A percentile compares a stretch with the other conserved stretches of the same genome.
These are phyloP conservation scores for Xiphophorus maculatus DNA, from an alignment of 2,113 vertebrate species.

Conservation along the genomic window DNA sequence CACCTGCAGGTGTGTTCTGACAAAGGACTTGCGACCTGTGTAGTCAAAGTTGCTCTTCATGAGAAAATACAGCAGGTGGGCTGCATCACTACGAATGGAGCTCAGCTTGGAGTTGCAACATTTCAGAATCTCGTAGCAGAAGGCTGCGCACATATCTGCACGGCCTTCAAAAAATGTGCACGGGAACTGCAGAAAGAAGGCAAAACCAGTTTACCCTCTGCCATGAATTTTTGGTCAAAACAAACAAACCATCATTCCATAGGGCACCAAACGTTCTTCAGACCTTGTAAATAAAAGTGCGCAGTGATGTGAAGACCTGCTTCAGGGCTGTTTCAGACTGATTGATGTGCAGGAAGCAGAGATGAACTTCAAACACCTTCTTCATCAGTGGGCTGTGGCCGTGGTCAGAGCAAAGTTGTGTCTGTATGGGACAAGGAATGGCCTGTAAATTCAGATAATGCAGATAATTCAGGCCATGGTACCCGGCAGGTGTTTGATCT, in stretches of 20 bases:
- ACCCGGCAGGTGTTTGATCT: background rate
- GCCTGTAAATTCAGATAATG: background rate
- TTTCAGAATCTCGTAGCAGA: slow-evolving; percentile 98
- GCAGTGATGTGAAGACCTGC: slow-evolving; percentile 93
- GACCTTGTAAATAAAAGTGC: slow-evolving; percentile 96
- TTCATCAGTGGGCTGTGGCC: slow-evolving; percentile 98
- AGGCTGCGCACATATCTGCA: slow-evolving; percentile 95
- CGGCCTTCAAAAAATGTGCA: slow-evolving; percentile 96
- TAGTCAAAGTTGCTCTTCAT: slow-evolving; percentile 99
- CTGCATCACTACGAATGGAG: slow-evolving; percentile 93
- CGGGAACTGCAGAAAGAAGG: slow-evolving; percentile 84
- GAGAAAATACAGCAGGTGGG: slow-evolving; percentile 95
- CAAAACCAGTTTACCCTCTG: background rate
- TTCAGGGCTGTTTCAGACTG: slow-evolving; percentile 95
- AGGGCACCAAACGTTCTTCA: slow-evolving; percentile 9
- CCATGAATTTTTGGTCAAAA: background rate
- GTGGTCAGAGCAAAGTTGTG: slow-evolving; percentile 91
- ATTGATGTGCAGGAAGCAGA: slow-evolving; percentile 96
- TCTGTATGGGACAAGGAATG: slow-evolving; percentile 71
- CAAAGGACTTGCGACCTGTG: slow-evolving; percentile 95
- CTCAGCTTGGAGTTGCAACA: slow-evolving; percentile 98
- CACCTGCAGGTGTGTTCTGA: slow-evolving; percentile 95
- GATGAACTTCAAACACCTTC: slow-evolving; percentile 96
- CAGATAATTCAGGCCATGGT: background rate
- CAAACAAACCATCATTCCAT: rapidly evolving